Percentiles rank a stretch among this genome's conserved stretches.
phyloP scores from a whole-genome alignment of 2,888 invertebrate genomes.

The Petrolisthes cinctipes region DNA sequence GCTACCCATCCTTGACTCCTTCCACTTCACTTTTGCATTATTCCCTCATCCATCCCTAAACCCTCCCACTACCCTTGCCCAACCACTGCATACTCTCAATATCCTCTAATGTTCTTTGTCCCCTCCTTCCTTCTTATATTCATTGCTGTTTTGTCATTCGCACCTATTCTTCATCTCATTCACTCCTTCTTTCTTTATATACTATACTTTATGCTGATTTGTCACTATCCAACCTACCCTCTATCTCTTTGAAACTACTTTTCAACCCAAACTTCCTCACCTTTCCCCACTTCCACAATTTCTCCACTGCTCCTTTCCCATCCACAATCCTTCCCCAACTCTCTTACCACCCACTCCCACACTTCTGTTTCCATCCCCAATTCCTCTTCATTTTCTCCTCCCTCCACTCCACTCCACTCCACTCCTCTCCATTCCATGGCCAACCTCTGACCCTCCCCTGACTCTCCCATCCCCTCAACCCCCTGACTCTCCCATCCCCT shows the following conservation, averaged over 20 bases:
- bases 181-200: too few relatives aligned
- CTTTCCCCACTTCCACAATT: not conserved
- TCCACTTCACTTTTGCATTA: too few relatives aligned
- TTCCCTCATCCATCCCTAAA: too few relatives aligned
- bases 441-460: not conserved
- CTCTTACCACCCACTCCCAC: too few relatives aligned
- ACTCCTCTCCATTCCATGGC: not conserved
- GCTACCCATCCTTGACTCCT: too few relatives aligned
- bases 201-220: too few relatives aligned
- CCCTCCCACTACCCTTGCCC: not conserved
- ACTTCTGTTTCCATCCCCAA: too few relatives aligned
- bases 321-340: not conserved
- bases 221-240: too few relatives aligned
- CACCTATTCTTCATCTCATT: too few relatives aligned
- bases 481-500: not conserved
- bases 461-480: not conserved
- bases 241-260: too few relatives aligned
- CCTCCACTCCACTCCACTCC: not conserved
- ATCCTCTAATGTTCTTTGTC: not conserved
- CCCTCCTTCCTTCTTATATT: not conserved
- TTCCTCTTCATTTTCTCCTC: not conserved
- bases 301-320: not conserved
- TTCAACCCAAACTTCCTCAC: not conserved
- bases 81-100: not conserved
- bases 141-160: too few relatives aligned